phyloP scores from a whole-genome alignment of 2,113 vertebrate genomes.

The Albula goreensis region DNA sequence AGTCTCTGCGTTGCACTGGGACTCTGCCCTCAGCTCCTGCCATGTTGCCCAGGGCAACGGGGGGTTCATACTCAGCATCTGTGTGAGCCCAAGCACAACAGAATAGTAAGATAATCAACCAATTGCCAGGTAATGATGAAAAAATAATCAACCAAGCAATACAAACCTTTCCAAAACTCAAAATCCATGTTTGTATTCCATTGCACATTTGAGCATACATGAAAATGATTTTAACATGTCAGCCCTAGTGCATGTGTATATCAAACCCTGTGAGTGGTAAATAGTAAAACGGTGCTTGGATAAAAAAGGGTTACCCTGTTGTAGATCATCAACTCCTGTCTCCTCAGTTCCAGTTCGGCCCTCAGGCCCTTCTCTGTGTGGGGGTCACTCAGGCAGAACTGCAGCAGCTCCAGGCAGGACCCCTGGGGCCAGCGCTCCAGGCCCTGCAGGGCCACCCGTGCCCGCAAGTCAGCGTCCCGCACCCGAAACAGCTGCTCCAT shows the following conservation, averaged over 20 bases:
- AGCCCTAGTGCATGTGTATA: too few species aligned
- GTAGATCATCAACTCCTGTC: conserved; percentile 82
- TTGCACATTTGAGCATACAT: too few species aligned
- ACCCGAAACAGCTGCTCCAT: conserved; percentile 81
- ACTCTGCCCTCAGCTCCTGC: conserved; percentile 84
- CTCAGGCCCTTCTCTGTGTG: conserved; percentile 63
- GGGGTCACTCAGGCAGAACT: conserved; percentile 82
- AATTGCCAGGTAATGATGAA: background rate
- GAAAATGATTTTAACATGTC: too few species aligned
- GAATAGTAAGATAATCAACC: background rate
- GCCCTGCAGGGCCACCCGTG: conserved; percentile 74
- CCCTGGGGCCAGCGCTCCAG: conserved; percentile 86
- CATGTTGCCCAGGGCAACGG: conserved; percentile 78
- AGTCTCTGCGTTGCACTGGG: conserved; percentile 69
- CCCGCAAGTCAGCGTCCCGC: conserved; percentile 76
- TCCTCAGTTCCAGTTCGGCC: conserved; percentile 71
- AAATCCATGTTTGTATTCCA: too few species aligned
- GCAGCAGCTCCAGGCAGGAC: conserved; percentile 81
- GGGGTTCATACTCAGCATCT: conserved; percentile 82
- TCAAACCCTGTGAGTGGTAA: background rate
- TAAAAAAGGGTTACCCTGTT: conserved; percentile 68
- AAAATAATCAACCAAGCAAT: background rate
- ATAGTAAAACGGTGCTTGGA: background rate
- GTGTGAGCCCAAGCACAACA: conserved; percentile 10
- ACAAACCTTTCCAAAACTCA: too few species aligned